These are phyloP conservation scores for Sebastes fasciatus DNA, from an alignment of 2,113 vertebrate genomes.

Conservation along the genomic window DNA sequence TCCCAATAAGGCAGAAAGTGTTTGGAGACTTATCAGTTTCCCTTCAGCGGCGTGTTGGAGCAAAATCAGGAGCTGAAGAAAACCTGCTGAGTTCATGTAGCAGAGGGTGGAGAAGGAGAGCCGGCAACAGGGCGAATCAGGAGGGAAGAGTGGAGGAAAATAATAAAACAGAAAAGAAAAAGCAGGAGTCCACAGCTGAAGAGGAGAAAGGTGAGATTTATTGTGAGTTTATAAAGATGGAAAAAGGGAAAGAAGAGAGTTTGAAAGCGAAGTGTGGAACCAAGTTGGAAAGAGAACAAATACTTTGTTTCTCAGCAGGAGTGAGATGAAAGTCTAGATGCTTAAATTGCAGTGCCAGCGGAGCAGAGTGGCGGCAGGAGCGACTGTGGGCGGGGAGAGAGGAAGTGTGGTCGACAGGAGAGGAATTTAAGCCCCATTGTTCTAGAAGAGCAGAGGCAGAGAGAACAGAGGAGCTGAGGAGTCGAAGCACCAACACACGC, in stretches of 20 bases:
- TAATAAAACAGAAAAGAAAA: background rate
- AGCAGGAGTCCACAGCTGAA: background rate
- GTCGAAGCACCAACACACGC: background rate
- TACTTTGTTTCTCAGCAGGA: conserved; percentile 2
- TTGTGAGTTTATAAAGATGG: background rate
- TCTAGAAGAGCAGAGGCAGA: conserved; percentile 56
- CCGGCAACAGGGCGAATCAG: conserved; percentile 12
- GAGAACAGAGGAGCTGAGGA: conserved; percentile 6
- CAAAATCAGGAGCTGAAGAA: conserved; percentile 48
- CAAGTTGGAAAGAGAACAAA: background rate
- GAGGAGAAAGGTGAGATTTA: conserved; percentile 12
- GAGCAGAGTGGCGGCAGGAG: conserved; percentile 31
- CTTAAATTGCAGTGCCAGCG: conserved; percentile 14
- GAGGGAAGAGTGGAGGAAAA: background rate
- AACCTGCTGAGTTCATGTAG: conserved; percentile 54
- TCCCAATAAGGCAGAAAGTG: background rate
- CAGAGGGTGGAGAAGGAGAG: conserved; percentile 53
- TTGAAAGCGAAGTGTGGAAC: background rate
- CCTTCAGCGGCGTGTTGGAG: background rate
- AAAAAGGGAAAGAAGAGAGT: background rate
- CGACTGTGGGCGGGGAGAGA: conserved; percentile 59
- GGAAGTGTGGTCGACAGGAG: conserved; percentile 71
- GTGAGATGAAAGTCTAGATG: conserved; percentile 40
- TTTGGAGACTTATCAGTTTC: background rate
- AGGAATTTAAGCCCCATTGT: conserved; percentile 76